Evolutionary conservation across 2,113 vertebrate species (phyloP).

Genomic region (Vombatus ursinus): DNA sequence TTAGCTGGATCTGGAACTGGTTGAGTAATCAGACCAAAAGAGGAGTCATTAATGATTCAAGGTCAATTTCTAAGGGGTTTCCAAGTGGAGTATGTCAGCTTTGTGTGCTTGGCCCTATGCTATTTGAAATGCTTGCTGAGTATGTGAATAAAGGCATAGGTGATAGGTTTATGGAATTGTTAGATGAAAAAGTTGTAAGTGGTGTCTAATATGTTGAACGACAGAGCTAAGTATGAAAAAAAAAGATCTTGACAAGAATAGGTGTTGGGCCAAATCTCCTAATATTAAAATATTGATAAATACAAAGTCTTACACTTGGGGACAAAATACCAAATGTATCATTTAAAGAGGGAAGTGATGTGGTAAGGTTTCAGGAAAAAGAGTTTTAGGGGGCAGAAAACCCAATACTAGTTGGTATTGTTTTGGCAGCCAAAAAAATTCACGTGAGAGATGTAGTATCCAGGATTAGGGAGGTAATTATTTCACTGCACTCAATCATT

Average conservation of each 20-base stretch:
- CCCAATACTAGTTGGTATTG: not conserved
- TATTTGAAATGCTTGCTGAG: not conserved
- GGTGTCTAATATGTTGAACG: not conserved
- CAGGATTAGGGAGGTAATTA: not conserved
- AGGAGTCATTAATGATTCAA: not conserved
- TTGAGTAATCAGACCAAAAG: not conserved
- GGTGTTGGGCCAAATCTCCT: not conserved
- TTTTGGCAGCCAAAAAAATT: not conserved
- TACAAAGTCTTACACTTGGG: not conserved
- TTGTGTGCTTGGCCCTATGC: not conserved
- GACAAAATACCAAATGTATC: not conserved
- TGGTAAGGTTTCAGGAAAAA: not conserved
- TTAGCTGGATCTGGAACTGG: not conserved
- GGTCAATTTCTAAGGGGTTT: not conserved
- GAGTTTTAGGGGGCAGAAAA: not conserved
- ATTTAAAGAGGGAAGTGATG: not conserved
- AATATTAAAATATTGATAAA: not conserved
- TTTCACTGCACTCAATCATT: not conserved
- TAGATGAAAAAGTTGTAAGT: not conserved
- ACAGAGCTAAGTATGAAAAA: not conserved
- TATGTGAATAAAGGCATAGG: not conserved
- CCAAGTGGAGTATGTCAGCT: not conserved
- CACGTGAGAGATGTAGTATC: not conserved
- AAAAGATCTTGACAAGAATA: not conserved
- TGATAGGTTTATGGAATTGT: not conserved